Base-by-base conservation (phyloP, 1,140 invertebrate species). In the Diplogasteroides magnus region DNA sequence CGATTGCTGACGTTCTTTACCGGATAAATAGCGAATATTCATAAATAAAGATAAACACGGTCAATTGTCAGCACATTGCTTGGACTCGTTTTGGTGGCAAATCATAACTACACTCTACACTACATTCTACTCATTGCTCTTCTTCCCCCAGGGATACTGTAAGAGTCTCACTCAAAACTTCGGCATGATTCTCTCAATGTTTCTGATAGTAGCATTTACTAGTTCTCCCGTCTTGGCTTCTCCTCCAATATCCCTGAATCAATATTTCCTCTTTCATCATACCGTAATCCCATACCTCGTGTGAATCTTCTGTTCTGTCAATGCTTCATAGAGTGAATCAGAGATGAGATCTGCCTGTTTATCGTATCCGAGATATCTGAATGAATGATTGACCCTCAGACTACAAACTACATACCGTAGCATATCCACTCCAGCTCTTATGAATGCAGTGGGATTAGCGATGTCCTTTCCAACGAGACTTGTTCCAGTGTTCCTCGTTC, bases 401-500 rank as follows among this genome's bases (percentile, higher is more conserved):
- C 13, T 11, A 11, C 13, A 61, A 14, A 26, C 25, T 14, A 15
- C 25, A 59, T 67, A 68, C 31, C 77, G 61, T 32, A 81, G 67
- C 74, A 79, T 77, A 48, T 70, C 69, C 6, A 77, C 67, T 28
- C 73, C 69, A n/a, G 80, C 79, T 25, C 80, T 71, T 48, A 80
- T 76, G 61, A 80, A 80, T 13, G 80, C 80, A 19, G 79, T 83
- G 25, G 97, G 97, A 85, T 99, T 99, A 0, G 96, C 96, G 61
- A 97, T 89, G 84, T 98, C 95, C 83, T 93, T 94, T 63, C 93
- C 93, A 64, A 91, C 92, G 76, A 96, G 92, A 0, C 89, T 88
- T 48, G 91, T 92, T 61, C 93, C 93, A 31, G 93, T 95, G 83
- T 97, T 96, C 77, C 94, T 88, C 55, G 94, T 95, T 48, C 93